Evolutionary conservation across 2,888 invertebrate species (phyloP).

Genomic region (Acanthosepion esculentum): DNA sequence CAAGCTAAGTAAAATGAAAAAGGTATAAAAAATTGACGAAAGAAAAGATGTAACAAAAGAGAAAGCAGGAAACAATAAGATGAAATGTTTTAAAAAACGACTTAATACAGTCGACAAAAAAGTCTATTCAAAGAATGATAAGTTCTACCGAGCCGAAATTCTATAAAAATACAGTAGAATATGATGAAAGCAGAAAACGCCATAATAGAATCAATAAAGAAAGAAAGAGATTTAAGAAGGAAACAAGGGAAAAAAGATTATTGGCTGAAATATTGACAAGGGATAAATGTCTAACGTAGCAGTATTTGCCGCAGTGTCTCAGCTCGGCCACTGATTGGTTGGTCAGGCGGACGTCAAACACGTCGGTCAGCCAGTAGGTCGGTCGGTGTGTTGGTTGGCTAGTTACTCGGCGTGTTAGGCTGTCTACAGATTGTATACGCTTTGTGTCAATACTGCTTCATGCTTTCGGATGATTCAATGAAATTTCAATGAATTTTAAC

Average conservation of each 20-base stretch:
- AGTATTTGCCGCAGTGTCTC: not conserved
- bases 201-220: not conserved
- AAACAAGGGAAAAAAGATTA: not conserved
- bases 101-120: too few species aligned
- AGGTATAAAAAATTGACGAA: too few species aligned
- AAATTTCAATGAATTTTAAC: slow-evolving; percentile 17
- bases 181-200: too few species aligned
- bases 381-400: not conserved
- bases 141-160: too few species aligned
- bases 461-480: not conserved
- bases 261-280: not conserved
- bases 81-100: too few species aligned
- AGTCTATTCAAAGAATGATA: too few species aligned
- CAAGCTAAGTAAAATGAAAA: too few species aligned
- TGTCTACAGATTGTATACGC: not conserved
- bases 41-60: too few species aligned
- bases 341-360: not conserved
- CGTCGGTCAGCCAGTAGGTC: not conserved
- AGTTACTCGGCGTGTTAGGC: not conserved
- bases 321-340: not conserved
- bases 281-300: not conserved
- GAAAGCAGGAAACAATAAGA: too few species aligned
- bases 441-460: slow-evolving; percentile 20
- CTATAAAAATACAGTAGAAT: not conserved
- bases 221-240: not conserved